These are phyloP conservation scores for Pristionchus japonicus DNA, from an alignment of 2,888 invertebrate species.

Conservation along the genomic window DNA sequence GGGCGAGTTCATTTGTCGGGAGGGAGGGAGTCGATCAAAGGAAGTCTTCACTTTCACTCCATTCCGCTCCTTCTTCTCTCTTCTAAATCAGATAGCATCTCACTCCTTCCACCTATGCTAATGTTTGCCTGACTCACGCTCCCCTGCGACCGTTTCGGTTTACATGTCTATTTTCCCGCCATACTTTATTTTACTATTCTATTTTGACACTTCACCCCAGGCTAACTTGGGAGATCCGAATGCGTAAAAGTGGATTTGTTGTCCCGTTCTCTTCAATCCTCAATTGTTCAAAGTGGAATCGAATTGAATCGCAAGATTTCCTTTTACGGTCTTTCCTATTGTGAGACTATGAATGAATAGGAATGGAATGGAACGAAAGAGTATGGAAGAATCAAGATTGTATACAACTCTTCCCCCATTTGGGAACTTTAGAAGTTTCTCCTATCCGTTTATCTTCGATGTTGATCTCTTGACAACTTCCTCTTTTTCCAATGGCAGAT, in stretches of 20 bases:
- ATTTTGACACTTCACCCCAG: not conserved
- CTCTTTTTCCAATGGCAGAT: not conserved
- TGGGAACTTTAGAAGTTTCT: too few relatives aligned
- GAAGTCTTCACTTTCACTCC: constrained; percentile 16
- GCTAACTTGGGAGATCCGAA: not conserved
- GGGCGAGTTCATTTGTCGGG: not conserved
- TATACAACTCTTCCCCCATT: not conserved
- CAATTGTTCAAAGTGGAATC: constrained; percentile 11
- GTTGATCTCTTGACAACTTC: not conserved
- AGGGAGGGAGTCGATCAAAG: not conserved
- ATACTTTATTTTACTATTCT: not conserved
- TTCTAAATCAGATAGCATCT: constrained; percentile 6
- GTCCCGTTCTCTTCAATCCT: not conserved
- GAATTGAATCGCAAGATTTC: constrained; percentile 15
- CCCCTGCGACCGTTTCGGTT: not conserved
- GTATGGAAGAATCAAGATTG: not conserved
- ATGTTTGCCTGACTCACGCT: not conserved
- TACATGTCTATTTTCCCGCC: not conserved
- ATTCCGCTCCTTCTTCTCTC: not conserved
- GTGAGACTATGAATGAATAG: not conserved
- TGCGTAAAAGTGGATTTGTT: not conserved
- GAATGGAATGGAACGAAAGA: not conserved
- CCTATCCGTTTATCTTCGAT: not conserved
- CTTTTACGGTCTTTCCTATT: not conserved
- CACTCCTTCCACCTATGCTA: not conserved